Evolutionary conservation across 2,888 invertebrate genomes (phyloP).

Genomic region (Polymixis flavicincta): DNA sequence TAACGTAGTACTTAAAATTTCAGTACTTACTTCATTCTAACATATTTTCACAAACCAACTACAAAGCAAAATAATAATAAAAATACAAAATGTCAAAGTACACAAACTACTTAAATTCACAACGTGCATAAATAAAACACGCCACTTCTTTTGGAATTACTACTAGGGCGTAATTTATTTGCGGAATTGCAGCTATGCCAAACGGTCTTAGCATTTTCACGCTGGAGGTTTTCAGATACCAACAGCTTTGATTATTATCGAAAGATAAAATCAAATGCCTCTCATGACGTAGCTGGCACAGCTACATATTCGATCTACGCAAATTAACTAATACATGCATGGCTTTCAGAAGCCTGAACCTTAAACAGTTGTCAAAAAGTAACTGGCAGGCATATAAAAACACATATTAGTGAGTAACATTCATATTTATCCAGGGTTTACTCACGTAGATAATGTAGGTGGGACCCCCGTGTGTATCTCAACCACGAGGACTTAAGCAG

Average conservation of each 20-base stretch:
- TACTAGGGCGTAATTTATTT: slow-evolving; percentile 23
- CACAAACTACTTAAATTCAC: slow-evolving; percentile 21
- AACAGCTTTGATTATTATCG: slow-evolving; percentile 10
- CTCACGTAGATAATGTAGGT: slow-evolving; percentile 40
- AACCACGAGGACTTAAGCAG: slow-evolving; percentile 23
- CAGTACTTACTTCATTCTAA: not conserved
- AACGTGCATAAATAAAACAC: slow-evolving; percentile 35
- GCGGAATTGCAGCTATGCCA: slow-evolving; percentile 38
- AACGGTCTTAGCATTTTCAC: not conserved
- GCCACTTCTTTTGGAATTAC: slow-evolving; percentile 9
- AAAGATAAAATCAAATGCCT: slow-evolving; percentile 21
- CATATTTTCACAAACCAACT: not conserved
- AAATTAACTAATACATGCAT: slow-evolving; percentile 37
- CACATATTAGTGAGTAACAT: slow-evolving; percentile 33
- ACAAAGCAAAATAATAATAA: not conserved
- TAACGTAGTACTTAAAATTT: slow-evolving; percentile 2
- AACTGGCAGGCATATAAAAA: slow-evolving; percentile 19
- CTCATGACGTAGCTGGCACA: slow-evolving; percentile 8
- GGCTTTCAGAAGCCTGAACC: not conserved
- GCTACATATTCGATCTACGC: slow-evolving; percentile 2
- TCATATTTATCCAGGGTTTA: slow-evolving; percentile 40
- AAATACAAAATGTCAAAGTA: not conserved
- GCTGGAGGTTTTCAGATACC: slow-evolving; percentile 9
- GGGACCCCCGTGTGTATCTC: slow-evolving; percentile 29
- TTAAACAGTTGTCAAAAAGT: slow-evolving; percentile 18